phyloP scores from a whole-genome alignment of 2,888 invertebrate species.

The Pherbina coryleti region DNA sequence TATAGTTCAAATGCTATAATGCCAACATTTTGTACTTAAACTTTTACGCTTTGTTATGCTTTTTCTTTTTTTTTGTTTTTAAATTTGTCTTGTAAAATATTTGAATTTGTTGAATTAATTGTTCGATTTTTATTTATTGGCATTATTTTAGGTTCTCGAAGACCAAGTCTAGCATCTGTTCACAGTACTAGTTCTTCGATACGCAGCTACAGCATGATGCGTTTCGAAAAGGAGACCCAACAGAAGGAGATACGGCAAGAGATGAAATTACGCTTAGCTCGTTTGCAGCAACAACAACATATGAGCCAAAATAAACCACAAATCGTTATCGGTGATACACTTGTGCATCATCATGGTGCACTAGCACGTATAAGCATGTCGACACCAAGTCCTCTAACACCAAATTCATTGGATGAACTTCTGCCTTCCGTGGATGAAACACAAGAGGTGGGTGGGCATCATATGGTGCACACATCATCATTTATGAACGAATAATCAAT shows the following conservation, averaged over 20 bases:
- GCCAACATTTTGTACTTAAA: not conserved
- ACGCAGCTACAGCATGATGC: constrained; percentile 83
- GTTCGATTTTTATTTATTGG: not conserved
- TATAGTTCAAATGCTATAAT: not conserved
- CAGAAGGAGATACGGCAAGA: constrained; percentile 84
- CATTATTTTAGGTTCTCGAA: constrained; percentile 80
- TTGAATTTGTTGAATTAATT: not conserved
- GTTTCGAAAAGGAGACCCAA: constrained; percentile 84
- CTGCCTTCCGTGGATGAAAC: constrained; percentile 85
- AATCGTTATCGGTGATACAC: constrained; percentile 70
- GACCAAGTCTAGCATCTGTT: constrained; percentile 88
- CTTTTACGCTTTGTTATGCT: not conserved
- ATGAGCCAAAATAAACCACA: constrained; percentile 72
- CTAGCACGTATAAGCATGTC: constrained; percentile 62
- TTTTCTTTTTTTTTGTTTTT: not conserved
- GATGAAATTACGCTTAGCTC: constrained; percentile 82
- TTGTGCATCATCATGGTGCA: constrained; percentile 55
- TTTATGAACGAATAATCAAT: not conserved
- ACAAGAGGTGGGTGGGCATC: constrained; percentile 74
- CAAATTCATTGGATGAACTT: constrained; percentile 86
- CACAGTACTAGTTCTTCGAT: constrained; percentile 88
- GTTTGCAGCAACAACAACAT: constrained; percentile 73
- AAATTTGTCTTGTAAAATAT: not conserved
- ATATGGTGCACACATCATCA: too few species aligned
- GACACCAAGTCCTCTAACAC: constrained; percentile 83